Base-by-base conservation (phyloP, 2,888 invertebrate species). In the Amblyjoppa proteus region DNA sequence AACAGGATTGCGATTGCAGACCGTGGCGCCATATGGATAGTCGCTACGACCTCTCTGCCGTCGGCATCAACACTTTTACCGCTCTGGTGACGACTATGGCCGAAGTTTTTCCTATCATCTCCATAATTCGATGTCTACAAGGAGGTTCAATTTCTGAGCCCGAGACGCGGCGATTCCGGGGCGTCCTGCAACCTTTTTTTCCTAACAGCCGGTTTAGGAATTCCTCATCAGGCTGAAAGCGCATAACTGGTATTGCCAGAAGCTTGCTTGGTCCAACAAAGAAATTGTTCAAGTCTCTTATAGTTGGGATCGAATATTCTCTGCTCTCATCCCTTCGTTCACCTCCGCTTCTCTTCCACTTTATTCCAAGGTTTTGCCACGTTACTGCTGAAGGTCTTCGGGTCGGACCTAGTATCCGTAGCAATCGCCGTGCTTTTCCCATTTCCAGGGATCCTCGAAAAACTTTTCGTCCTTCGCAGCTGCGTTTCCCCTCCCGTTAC, bases 381-480 rank as follows among this genome's bases (percentile, higher is more conserved):
- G 28, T 61, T 45, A 31, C 49, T 49, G 49, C 31, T 34, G 64
- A 28, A 7, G 61, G 49, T 75, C 20, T 16, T 16, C 25, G 28
- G 38, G 31, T 61, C 45, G 61, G 13, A 64, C 25, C 41, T 16
- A 5, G n/a, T 16, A 31, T 61, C 45, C 9, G 74, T 45, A 31
- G 25, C 41, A 45, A 61, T 31, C 6, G 45, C 45, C 56, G 45
- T 45, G 31, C 31, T 61, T n/a, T 28, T 11, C 74, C 3, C 31
- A 9, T 61, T 69, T 28, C 58, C 69, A 79, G 79, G 74, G 74
- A 75, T 79, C 38, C 69, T 79, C 61, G 58, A 58, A 73, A 78
- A 83, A 53, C 58, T 75, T 84, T 76, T 80, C 53, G 51, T 80
- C 69, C 74, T 75, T 53, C 45, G n/a, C 56, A 51, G 13, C 38